Conservation (phyloP, 2,113 vertebrate species). For the Malurus elegans region DNA sequence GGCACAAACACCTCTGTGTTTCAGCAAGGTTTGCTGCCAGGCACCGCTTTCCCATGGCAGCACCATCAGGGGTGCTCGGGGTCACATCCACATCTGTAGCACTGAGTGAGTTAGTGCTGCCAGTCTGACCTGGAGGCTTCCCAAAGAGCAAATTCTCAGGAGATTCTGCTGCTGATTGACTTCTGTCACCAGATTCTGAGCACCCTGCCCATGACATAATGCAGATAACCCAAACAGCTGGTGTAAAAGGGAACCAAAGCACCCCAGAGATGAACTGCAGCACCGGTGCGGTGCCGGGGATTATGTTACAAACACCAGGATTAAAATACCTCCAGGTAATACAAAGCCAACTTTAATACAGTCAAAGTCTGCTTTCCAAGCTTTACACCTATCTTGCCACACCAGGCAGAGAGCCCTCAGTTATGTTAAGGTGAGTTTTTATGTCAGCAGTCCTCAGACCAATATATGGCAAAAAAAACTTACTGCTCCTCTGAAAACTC, state of each 20-base stretch:
- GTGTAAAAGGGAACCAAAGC: background rate
- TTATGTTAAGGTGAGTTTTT: background rate
- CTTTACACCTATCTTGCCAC: background rate
- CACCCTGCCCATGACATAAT: background rate
- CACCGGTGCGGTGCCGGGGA: background rate
- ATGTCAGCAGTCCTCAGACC: background rate
- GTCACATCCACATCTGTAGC: background rate
- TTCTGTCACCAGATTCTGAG: background rate
- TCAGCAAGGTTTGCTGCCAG: background rate
- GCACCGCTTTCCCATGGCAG: background rate
- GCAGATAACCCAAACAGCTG: background rate
- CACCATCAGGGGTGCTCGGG: background rate
- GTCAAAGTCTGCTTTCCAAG: background rate
- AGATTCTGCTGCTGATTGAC: background rate
- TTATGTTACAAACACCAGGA: background rate
- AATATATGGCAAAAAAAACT: background rate
- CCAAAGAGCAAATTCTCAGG: background rate
- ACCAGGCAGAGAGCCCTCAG: background rate
- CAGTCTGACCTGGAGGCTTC: background rate
- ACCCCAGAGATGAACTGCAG: background rate
- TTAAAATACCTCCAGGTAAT: background rate
- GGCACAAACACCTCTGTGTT: background rate
- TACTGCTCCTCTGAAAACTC: background rate
- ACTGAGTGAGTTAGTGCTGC: background rate
- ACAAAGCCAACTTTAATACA: background rate